Base-by-base conservation (phyloP, 2,113 vertebrate species). In the Lutjanus erythropterus region DNA sequence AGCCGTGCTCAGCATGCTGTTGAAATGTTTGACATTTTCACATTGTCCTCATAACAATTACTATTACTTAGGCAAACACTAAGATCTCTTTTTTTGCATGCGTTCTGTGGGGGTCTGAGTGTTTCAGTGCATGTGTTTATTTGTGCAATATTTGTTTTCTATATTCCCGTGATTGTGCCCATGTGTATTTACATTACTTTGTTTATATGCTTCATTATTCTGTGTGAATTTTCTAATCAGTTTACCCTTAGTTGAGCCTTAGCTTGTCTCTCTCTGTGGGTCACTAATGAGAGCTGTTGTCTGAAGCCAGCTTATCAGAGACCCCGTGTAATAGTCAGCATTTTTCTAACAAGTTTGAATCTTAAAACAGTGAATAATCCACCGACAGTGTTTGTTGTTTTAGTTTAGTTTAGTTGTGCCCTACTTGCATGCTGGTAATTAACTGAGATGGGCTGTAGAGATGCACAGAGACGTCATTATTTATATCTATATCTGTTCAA, bases 41-140 rank as follows among this genome's bases (percentile, higher is more conserved):
- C 71, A 76, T 83, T 83, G 82, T 70, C 72, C 71, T 83, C 70
- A 66, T 81, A 88, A 92, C 83, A 91, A 91, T 91, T 86, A 86
- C 73, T 49, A 76, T 80, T 83, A 88, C 68, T 71, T 79, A 80
- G 14, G 46, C 79, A 72, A 81, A 89, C 81, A 79, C 7, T 11
- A 31, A 62, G 55, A 47, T 80, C 35, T 70, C 56, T 78, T 71
- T 44, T 41, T 27, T 50, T 49, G 69, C 46, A 46, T 56, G 74
- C 4, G n/a, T n/a, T n/a, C n/a, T n/a, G n/a, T n/a, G n/a, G n/a
- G n/a, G 14, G n/a, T 67, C 27, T 46, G 23, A 44, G 35, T 61
- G 33, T 49, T 10, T 14, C 4, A 58, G 49, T 80, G 70, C 47
- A 47, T 58, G 71, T 2, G 4, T 56, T 31, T 74, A 14, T 75